phyloP scores from a whole-genome alignment of 2,888 invertebrate species.

The Hypselothyrea guttata region DNA sequence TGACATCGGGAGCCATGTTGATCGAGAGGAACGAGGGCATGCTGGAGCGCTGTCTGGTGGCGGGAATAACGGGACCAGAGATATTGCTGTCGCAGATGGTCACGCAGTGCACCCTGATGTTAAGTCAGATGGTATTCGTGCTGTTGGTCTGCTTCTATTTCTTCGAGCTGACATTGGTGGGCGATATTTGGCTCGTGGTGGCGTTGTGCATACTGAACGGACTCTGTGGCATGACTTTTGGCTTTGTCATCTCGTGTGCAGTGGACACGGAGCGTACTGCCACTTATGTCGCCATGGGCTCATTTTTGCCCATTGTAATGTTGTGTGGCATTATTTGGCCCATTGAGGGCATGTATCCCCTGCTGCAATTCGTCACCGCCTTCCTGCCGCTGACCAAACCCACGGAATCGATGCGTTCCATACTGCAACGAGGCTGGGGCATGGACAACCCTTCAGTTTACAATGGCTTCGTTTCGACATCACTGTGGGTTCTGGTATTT shows the following conservation, averaged over 20 bases:
- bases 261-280: slow-evolving; percentile 93
- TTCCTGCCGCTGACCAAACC: slow-evolving; percentile 93
- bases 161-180: slow-evolving; percentile 90
- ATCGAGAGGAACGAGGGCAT: slow-evolving; percentile 95
- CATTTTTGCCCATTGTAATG: slow-evolving; percentile 92
- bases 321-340: slow-evolving; percentile 97
- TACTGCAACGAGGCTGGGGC: slow-evolving; percentile 92
- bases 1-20: slow-evolving; percentile 95
- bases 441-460: slow-evolving; percentile 89
- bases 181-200: slow-evolving; percentile 89
- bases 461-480: slow-evolving; percentile 90
- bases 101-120: slow-evolving; percentile 94
- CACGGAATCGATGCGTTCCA: slow-evolving; percentile 93
- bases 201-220: slow-evolving; percentile 91
- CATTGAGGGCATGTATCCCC: slow-evolving; percentile 93
- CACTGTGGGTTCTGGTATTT: slow-evolving; percentile 90
- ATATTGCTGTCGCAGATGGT: slow-evolving; percentile 93
- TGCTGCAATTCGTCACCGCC: slow-evolving; percentile 88
- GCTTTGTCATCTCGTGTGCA: slow-evolving; percentile 90
- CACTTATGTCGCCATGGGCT: slow-evolving; percentile 92
- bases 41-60: slow-evolving; percentile 93
- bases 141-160: slow-evolving; percentile 90
- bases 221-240: slow-evolving; percentile 96
- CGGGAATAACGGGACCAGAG: slow-evolving; percentile 90
- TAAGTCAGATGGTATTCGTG: slow-evolving; percentile 91